Base-by-base conservation (phyloP, 2,113 vertebrate genomes). In the Tylochromis polylepis region DNA sequence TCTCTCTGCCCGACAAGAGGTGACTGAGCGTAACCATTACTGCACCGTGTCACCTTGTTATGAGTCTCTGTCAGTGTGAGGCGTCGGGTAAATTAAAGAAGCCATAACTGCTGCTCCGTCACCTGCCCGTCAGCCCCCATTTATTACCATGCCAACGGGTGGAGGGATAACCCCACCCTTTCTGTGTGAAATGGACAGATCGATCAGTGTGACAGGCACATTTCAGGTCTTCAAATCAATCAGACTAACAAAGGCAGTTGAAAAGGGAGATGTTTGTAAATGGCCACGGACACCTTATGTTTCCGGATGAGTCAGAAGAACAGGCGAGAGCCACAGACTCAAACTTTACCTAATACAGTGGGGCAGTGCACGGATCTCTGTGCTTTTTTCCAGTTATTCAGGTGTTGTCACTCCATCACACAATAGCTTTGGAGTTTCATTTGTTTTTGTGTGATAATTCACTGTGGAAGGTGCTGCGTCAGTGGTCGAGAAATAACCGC, bases 191-290 rank as follows among this genome's bases (percentile, higher is more conserved):
- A 86, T 79, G 83, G 90, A 77, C 88, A 91, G 89, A 95, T 96
- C 86, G 85, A 94, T 96, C 95, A 95, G 83, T 29, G 88, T 92
- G 94, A 94, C 94, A 91, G 92, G 92, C 87, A 93, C 93, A 94
- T 94, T 95, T 95, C 94, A 94, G 89, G 72, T 84, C 79, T 85
- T 85, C 79, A 84, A 86, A 95, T 95, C 93, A 90, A 94, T 95
- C 93, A 91, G 91, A 43, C 38, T 29, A 92, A 93, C 92, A 93
- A 94, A 92, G 85, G 84, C 56, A 88, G 77, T 72, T 84, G 56
- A 88, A 78, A 83, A 86, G 83, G 83, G 78, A 85, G 62, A 82
- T 65, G 70, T 80, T 49, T 85, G 56, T 84, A 84, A 80, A 90
- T 56, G 49, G 75, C 43, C 49, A 81, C 60, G 72, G 83, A 43